Conservation (phyloP, 2,797 vertebrate genomes). For the Cyclopterus lumpus region DNA sequence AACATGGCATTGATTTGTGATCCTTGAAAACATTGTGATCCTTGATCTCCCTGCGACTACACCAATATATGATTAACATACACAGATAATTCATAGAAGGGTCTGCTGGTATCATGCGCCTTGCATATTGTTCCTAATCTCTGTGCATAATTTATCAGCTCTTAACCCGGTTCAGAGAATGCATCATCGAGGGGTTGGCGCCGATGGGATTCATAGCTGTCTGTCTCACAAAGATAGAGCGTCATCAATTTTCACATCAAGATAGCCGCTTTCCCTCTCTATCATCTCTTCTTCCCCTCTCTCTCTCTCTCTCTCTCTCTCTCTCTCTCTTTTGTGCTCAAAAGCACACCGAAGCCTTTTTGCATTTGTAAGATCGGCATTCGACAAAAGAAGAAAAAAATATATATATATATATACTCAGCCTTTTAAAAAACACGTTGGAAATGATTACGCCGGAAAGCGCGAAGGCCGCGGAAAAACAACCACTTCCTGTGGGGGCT, state of each 20-base stretch:
- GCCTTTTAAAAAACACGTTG: slow-evolving; percentile 20
- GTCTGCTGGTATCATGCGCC: slow-evolving; percentile 30
- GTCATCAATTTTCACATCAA: slow-evolving; percentile 18
- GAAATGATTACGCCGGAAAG: slow-evolving; percentile 22
- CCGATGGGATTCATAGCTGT: slow-evolving; percentile 38
- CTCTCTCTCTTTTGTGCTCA: neutral
- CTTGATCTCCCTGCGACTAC: slow-evolving; percentile 7
- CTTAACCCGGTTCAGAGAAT: slow-evolving; percentile 45
- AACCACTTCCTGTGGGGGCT: slow-evolving; percentile 33
- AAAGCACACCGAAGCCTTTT: slow-evolving; percentile 1
- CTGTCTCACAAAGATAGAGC: slow-evolving; percentile 25
- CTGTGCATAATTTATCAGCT: slow-evolving; percentile 54
- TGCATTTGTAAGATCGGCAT: slow-evolving; percentile 12
- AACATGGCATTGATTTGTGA: neutral
- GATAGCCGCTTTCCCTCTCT: slow-evolving; percentile 3
- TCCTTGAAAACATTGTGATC: slow-evolving; percentile 4
- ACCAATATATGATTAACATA: slow-evolving; percentile 25
- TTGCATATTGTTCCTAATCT: slow-evolving; percentile 53
- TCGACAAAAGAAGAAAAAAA: neutral
- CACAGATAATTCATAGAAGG: slow-evolving; percentile 25
- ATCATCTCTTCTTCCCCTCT: neutral
- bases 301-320: neutral
- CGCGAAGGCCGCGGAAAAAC: neutral
- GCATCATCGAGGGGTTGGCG: slow-evolving; percentile 18
- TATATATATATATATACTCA: no score